Evolutionary conservation across 2,888 invertebrate genomes (phyloP), one percentile per base, ranked within the genome.

Genomic region (Pristionchus japonicus): DNA sequence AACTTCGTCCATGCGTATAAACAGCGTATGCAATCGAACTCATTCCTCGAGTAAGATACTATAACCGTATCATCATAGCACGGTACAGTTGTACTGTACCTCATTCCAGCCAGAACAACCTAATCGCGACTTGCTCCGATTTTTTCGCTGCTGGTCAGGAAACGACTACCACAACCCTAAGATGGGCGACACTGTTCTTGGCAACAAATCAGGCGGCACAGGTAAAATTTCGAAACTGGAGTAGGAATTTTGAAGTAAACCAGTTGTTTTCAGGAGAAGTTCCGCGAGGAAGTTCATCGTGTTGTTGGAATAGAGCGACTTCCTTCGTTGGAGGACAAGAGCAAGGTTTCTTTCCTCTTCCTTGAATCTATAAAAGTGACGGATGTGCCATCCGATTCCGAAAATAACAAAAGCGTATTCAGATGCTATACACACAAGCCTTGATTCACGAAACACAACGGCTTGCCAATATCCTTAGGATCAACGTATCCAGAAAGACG

Each of bases 81-180:
- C n/a, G n/a, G n/a, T n/a, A n/a, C n/a, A n/a, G n/a, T n/a, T n/a
- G n/a, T n/a, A n/a, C n/a, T 27, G 27, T 64, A 31, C 70, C 34
- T 37, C 4, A 17, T 70, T 70, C 17, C 70, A 70, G 70, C 17
- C 15, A 70, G 3, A 17, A 70, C 20, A 70, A 70, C 7, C 37
- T 70, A 15, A 70, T 70, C 13, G 34, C 64, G 3, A 64, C 64
- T n/a, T 64, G 64, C 13, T 1, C 64, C 3, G 64, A 64, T 64
- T 64, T 64, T 27, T 64, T 64, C 64, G n/a, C 64, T 64, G 64
- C 64, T 31, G 64, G 64, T 64, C 64, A 64, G 27, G 64, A 64
- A 31, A 64, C 64, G 23, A 64, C 64, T 2, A 64, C 64, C 13
- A 64, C 64, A 27, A 64, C 70, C 3, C 37, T 70, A 13, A 31